Percentiles rank a stretch among this genome's conserved stretches.
Conservation (phyloP, 1,140 invertebrate species). For the Chironomus tepperi region DNA sequence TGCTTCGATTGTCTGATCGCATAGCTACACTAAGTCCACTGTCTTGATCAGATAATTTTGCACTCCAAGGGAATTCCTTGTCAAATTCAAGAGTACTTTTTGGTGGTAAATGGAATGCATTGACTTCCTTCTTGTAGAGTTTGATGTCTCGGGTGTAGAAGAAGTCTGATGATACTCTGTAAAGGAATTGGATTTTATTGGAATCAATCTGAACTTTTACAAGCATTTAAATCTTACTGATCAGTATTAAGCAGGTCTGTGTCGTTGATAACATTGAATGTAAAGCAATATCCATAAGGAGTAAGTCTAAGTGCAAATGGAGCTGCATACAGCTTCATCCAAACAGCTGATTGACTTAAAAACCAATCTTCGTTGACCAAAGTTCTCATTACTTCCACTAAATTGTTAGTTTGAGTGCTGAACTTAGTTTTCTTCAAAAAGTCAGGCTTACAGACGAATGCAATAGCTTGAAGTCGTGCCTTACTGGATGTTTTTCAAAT, state of each 20-base stretch:
- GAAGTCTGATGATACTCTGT: slow-evolving; percentile 8
- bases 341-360: neutral
- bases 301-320: neutral
- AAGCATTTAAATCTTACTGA: too few relatives aligned
- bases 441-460: neutral
- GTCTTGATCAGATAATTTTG: neutral
- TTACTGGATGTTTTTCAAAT: neutral
- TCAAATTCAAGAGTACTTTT: neutral
- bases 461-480: neutral
- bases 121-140: neutral
- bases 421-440: neutral
- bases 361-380: neutral
- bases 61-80: neutral
- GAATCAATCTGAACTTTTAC: too few relatives aligned
- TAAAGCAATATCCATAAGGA: neutral
- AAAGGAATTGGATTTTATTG: too few relatives aligned
- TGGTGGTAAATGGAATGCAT: neutral
- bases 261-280: neutral
- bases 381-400: neutral
- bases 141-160: neutral
- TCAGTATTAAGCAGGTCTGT: neutral
- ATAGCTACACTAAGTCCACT: neutral
- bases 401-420: neutral
- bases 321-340: neutral
- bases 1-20: neutral